Evolutionary conservation across 2,113 vertebrate species (phyloP), one percentile per base, ranked within the genome.

Genomic region (Pelvicachromis taeniatus): DNA sequence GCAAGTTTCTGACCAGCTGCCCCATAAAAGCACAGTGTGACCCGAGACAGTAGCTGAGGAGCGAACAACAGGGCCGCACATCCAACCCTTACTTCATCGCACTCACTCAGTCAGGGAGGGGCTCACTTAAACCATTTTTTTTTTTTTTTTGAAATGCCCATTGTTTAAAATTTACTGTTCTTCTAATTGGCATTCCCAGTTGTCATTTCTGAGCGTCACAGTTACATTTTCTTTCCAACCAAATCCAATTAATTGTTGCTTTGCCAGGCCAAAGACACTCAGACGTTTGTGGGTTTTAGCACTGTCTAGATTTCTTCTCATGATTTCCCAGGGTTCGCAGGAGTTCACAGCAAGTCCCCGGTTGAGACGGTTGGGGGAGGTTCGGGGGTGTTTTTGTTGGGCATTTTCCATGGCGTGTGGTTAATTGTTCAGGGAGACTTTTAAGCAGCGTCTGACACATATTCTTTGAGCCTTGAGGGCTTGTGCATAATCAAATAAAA

Each of bases 351-450:
- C 45, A 29, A 87, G 91, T 95, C 88, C 89, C 94, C 90, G 83
- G 77, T 79, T 89, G 90, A 88, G 92, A 88, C 42, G 6, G 55
- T 55, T 59, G 90, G 83, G 83, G 78, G 91, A 35, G 85, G 21
- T 58, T 65, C 89, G 68, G 85, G 90, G 91, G 89, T 94, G 93
- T 95, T 94, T 95, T 92, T 70, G 50, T 94, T 93, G 88, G 87
- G 91, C 84, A 90, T 88, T 90, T 95, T 96, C 93, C 94, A 94
- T 91, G 89, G 82, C 65, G 84, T 94, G 95, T 89, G 93, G 93
- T 96, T 96, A 91, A 92, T 93, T 94, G 91, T 95, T 95, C 91
- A 87, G 87, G 92, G 92, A 91, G 91, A 94, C 87, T 91, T 94
- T 91, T 90, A 95, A 93, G 92, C 92, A 93, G 78, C n/a, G 88